Conservation (phyloP, 2,113 vertebrate species). For the Mesembrinibis cayennensis region DNA sequence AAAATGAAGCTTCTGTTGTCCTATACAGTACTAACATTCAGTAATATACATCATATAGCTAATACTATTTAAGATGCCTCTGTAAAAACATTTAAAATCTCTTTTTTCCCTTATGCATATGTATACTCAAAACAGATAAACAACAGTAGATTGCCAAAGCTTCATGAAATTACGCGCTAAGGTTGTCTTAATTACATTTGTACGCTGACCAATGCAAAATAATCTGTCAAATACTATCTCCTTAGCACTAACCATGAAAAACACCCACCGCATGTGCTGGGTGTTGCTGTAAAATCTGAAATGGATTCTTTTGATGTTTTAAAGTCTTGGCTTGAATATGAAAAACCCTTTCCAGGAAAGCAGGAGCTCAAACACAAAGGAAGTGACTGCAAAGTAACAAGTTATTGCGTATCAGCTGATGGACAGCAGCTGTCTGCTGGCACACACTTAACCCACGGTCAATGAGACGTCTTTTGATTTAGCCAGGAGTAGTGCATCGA, state of each 20-base stretch:
- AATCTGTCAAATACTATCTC: neutral
- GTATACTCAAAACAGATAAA: neutral
- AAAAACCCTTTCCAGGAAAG: neutral
- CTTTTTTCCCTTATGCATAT: neutral
- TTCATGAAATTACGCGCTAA: neutral
- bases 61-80: neutral
- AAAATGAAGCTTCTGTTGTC: neutral
- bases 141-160: neutral
- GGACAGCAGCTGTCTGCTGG: neutral
- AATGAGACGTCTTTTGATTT: constrained; percentile 8
- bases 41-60: neutral
- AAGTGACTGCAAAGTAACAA: neutral
- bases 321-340: neutral
- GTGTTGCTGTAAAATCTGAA: neutral
- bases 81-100: neutral
- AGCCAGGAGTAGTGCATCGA: neutral
- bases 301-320: neutral
- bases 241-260: neutral
- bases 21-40: neutral
- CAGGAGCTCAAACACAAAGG: neutral
- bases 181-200: neutral
- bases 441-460: neutral
- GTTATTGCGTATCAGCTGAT: neutral
- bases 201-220: neutral
- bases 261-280: neutral